Evolutionary conservation across 2,888 invertebrate species (phyloP).

Genomic region (Pherbina coryleti): DNA sequence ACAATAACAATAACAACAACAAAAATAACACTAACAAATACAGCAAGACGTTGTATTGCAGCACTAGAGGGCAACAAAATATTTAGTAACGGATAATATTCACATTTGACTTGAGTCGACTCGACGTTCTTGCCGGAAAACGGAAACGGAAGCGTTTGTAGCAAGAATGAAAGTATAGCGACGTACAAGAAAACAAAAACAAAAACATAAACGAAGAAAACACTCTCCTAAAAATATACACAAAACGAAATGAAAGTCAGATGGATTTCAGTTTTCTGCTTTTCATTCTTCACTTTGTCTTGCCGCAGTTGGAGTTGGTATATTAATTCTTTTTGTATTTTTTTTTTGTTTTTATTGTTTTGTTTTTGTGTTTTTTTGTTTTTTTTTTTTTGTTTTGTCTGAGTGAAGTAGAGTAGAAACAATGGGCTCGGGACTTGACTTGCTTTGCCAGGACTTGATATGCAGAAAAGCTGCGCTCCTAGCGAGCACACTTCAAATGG

Average conservation of each 20-base stretch:
- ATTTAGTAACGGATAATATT: slow-evolving; percentile 25
- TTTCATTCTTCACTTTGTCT: not conserved
- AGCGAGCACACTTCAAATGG: not conserved
- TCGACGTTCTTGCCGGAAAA: slow-evolving; percentile 24
- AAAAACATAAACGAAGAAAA: not conserved
- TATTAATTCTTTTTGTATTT: not conserved
- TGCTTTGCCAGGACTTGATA: not conserved
- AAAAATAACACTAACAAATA: not conserved
- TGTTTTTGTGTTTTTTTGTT: too few species aligned
- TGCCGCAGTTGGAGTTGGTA: not conserved
- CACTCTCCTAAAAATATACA: not conserved
- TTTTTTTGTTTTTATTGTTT: not conserved
- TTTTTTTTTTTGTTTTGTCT: not conserved
- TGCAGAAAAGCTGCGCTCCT: not conserved
- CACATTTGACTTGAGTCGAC: slow-evolving; percentile 20
- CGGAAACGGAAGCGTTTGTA: slow-evolving; percentile 36
- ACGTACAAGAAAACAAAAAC: not conserved
- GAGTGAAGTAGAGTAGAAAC: not conserved
- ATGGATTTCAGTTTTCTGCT: not conserved
- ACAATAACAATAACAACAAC: slow-evolving; percentile 3
- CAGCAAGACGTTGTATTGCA: not conserved
- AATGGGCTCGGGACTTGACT: slow-evolving; percentile 16
- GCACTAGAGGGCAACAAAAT: slow-evolving; percentile 4
- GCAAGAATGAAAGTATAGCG: not conserved
- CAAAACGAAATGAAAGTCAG: not conserved